Evolutionary conservation across 2,797 vertebrate genomes (phyloP), one percentile per base, ranked within the genome.

Genomic region (Podarcis siculus): DNA sequence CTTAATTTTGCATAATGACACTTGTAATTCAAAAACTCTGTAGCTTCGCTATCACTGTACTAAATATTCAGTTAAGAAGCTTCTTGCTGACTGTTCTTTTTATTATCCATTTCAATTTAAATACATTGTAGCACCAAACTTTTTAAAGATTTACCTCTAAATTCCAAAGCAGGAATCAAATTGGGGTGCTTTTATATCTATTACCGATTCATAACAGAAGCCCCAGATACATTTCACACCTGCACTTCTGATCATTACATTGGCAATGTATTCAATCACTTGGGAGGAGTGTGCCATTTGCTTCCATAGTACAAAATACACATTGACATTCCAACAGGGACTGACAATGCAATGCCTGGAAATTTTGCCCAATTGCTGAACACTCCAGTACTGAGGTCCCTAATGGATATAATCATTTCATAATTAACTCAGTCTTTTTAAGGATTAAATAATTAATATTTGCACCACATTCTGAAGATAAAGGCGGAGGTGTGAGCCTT

Each of bases 341-440:
- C 79, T 86, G 92, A 92, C 23, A 32, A 75, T 39, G 23, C 83
- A 83, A 85, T 67, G 77, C 30, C 66, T 92, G 71, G 76, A 89
- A 93, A 91, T 83, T 64, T 80, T 5, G 9, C 4, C 0, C 64
- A 25, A 55, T 67, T 92, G 10, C 27, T 95, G 42, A 76, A 1
- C 37, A 15, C 3, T 21, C 78, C 89, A 49, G 72, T 80, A 19
- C 32, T 1, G 5, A 42, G 25, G 3, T 45, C 49, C 75, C 39
- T 45, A 75, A 75, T 64, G 49, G 76, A 39, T 35, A 58, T 37
- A 89, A 49, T 89, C 37, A 82, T 71, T 73, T 66, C 79, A 90
- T 91, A 83, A 55, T 71, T 87, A 82, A 80, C 81, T 88, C 78
- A 91, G 82, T 2, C 72, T 5, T 73, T 80, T 55, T 87, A 66